phyloP scores from a whole-genome alignment of 2,888 invertebrate genomes.

The Cataglyphis cursor region DNA sequence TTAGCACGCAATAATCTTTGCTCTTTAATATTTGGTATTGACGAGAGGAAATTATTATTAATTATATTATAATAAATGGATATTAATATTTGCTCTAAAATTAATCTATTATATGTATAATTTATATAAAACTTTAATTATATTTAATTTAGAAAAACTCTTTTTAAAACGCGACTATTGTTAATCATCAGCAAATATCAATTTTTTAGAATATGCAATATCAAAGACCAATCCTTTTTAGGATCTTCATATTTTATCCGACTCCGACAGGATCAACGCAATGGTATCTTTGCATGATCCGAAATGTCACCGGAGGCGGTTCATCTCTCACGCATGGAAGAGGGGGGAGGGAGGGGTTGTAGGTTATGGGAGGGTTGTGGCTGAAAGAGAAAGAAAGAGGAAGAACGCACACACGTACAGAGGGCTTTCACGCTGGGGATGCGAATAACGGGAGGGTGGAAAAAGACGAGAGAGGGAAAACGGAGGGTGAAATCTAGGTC shows the following conservation, averaged over 20 bases:
- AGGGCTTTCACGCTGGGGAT: conserved; percentile 57
- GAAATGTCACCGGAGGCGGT: conserved; percentile 44
- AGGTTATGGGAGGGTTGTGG: conserved; percentile 50
- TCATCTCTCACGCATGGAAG: conserved; percentile 49
- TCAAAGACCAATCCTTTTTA: background rate
- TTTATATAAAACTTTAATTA: background rate
- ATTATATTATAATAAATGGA: background rate
- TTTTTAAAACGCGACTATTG: background rate
- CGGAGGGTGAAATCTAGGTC: conserved; percentile 82
- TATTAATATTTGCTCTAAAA: background rate
- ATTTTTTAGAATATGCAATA: background rate
- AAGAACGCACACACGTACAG: conserved; percentile 14
- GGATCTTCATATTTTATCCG: conserved; percentile 12
- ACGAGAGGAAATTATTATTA: background rate
- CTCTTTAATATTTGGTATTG: background rate
- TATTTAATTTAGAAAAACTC: background rate
- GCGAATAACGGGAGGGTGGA: conserved; percentile 53
- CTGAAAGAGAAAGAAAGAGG: conserved; percentile 26
- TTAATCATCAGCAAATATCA: background rate
- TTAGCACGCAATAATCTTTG: background rate
- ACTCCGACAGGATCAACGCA: background rate
- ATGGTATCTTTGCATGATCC: conserved; percentile 13
- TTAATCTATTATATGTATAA: background rate
- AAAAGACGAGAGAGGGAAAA: conserved; percentile 42
- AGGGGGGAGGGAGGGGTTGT: conserved; percentile 24